Evolutionary conservation across 1,140 invertebrate species (phyloP).

Genomic region (Pseudomyrmex concolor): DNA sequence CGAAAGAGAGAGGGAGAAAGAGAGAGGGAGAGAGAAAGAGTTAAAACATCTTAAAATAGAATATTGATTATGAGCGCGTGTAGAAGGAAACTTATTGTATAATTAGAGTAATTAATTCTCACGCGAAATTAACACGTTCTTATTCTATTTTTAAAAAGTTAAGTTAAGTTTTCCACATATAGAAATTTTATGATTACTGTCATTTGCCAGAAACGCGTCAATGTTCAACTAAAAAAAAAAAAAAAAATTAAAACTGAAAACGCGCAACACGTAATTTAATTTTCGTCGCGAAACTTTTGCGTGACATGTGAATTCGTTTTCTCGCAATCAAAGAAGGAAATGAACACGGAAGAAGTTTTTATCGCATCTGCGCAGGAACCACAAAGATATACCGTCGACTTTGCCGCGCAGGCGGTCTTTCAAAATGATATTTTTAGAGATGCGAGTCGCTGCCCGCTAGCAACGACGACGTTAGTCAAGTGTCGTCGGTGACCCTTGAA

Average conservation of each 20-base stretch:
- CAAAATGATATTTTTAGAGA: slow-evolving; percentile 74
- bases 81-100: no score
- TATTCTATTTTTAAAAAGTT: no score
- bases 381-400: slow-evolving; percentile 22
- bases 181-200: no score
- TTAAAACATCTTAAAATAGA: no score
- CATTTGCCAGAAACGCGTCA: no score
- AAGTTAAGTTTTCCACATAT: no score
- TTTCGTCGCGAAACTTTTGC: neutral
- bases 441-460: slow-evolving; percentile 65
- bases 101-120: no score
- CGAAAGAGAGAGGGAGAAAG: no score
- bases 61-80: no score
- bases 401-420: slow-evolving; percentile 71
- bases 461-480: slow-evolving; percentile 60
- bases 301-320: neutral
- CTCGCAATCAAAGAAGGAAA: neutral
- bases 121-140: no score
- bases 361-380: slow-evolving; percentile 55
- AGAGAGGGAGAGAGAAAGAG: no score
- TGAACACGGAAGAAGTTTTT: slow-evolving; percentile 22
- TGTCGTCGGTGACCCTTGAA: slow-evolving; percentile 61
- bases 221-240: no score
- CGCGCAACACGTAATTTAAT: neutral
- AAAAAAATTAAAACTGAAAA: neutral